Evolutionary conservation across 2,113 vertebrate species (phyloP), one percentile per base, ranked within the genome.

Genomic region (Rhea pennata): DNA sequence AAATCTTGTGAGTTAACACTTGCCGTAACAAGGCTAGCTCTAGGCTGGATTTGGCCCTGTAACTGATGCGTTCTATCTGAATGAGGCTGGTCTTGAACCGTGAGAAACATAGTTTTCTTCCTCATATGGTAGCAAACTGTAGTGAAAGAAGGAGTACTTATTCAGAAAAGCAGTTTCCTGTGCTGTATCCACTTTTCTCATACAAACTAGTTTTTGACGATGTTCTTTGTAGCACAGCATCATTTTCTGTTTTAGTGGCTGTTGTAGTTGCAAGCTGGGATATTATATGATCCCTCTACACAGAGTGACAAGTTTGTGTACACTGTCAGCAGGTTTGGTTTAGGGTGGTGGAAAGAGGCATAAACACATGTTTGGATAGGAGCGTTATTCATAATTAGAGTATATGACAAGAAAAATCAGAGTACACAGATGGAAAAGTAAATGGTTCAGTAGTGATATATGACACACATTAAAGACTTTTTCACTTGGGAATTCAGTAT

Each of bases 331-430:
- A 88, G 78, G 81, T 67, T 80, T 54, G 51, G 54, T 33, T 77
- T 91, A 78, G 74, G 91, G n/a, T 1, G 2, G 24, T 29, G 72
- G 67, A 69, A 26, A 89, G 87, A 93, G 81, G 81, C 90, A 64
- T 42, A 74, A 93, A 58, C 54, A 79, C 3, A 6, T 82, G 87
- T 23, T 54, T 74, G 12, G 54, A 62, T 85, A 56, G 11, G 64
- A 95, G 27, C 66, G 73, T 93, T 92, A 88, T 91, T 96, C 74
- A 26, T 61, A 87, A 95, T 96, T 73, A 84, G 75, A 77, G 29
- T 51, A 54, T 33, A 71, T 64, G 67, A 89, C 8, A 36, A 89
- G 91, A 73, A 92, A 92, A 87, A 91, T 77, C 22, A 85, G 62
- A 91, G 59, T 13, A 21, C 61, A 64, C 92, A 93, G 88, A 85